Percentiles rank a stretch among this genome's conserved stretches.
These are phyloP conservation scores for Rhamnusium bicolor DNA, from an alignment of 2,888 invertebrate genomes.

Conservation along the genomic window DNA sequence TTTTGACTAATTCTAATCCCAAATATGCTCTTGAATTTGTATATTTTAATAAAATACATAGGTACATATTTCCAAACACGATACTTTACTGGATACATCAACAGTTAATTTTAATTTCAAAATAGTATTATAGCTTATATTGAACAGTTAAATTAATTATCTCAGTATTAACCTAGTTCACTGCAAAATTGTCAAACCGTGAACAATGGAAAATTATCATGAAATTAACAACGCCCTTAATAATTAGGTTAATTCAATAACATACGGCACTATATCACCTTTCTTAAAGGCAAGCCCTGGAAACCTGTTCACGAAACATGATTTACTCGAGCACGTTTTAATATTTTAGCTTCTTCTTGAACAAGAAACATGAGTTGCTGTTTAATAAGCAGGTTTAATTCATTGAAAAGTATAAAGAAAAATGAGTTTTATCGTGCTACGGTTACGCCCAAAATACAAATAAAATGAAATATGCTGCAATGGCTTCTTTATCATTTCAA, in stretches of 20 bases:
- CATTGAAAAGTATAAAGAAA: background rate
- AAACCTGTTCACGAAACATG: background rate
- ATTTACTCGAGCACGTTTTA: background rate
- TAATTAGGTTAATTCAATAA: background rate
- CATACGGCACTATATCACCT: background rate
- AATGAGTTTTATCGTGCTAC: background rate
- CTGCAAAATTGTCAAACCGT: background rate
- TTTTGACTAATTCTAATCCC: no score
- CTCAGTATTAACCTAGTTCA: background rate
- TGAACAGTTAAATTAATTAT: no score
- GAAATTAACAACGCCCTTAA: background rate
- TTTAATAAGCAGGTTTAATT: no score
- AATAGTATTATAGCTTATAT: no score
- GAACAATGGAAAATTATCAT: background rate
- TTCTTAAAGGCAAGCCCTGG: background rate
- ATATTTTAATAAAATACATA: no score
- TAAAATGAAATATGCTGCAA: background rate
- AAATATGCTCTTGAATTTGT: no score
- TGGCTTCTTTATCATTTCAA: background rate
- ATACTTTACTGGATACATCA: no score
- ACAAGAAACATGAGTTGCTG: background rate
- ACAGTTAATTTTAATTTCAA: no score
- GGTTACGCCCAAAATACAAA: background rate
- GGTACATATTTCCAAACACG: no score
- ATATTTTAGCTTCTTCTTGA: background rate